Evolutionary conservation across 2,797 vertebrate species (phyloP), one percentile per base, ranked within the genome.

Genomic region (Sternotherus odoratus): DNA sequence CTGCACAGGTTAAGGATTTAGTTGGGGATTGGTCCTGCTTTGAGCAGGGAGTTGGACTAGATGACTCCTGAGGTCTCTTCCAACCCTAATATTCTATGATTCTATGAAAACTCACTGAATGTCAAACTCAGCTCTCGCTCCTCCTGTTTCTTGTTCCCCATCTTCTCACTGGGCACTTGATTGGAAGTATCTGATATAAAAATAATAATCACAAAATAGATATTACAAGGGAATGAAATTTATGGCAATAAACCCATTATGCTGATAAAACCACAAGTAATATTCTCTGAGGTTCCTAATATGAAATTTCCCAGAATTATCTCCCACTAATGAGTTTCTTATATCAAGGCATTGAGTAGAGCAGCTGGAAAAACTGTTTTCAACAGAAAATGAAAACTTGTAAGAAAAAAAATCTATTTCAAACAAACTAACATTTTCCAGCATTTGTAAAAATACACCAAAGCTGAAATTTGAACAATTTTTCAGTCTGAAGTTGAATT

Each of bases 311-410:
- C 79, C 77, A 46, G 3, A 66, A 79, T 85, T 80, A 77, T 79
- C 28, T 5, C 57, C 69, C 79, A 2, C 43, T 15, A 28, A 53
- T 49, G 46, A 84, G 74, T 93, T n/a, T 83, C 87, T 93, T 88
- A 81, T 83, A 79, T 49, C 90, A 85, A 3, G 79, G 69, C 74
- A 39, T 39, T 33, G 79, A 66, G 46, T 50, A 15, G 0, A 0
- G 81, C 77, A 56, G 66, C 54, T 89, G 57, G 87, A 94, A 95
- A 94, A 95, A 91, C 85, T 83, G 66, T 83, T 19, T 63, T 63
- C 60, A 63, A 63, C 16, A 54, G 53, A 8, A 7, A 63, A 33
- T 63, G 60, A 63, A 63, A n/a, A 15, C 60, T 8, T n/a, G n/a
- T n/a, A 8, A n/a, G 57, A 54, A 33, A 63, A 33, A 33, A 63